Evolutionary conservation across 2,888 invertebrate genomes (phyloP).

Genomic region (Labia minor): DNA sequence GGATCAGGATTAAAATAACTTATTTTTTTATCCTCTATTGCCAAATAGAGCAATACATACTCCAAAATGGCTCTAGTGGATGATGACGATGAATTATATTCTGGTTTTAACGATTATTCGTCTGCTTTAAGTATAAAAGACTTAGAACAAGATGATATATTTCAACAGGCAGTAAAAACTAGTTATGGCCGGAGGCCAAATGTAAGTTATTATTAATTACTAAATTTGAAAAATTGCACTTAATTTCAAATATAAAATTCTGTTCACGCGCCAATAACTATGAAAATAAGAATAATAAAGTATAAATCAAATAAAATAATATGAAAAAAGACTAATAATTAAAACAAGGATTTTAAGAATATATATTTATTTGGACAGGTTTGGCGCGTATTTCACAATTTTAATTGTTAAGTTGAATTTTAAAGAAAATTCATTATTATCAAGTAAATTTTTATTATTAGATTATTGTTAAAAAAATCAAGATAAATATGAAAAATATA

Average conservation of each 20-base stretch:
- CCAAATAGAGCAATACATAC: not conserved
- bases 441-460: too few species aligned
- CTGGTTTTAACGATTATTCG: conserved; percentile 56
- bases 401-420: too few species aligned
- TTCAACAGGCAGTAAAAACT: conserved; percentile 65
- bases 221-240: not conserved
- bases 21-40: not conserved
- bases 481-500: too few species aligned
- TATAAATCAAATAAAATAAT: not conserved
- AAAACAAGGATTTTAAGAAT: too few species aligned
- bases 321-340: not conserved
- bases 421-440: too few species aligned
- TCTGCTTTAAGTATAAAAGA: conserved; percentile 55
- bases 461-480: too few species aligned
- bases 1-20: not conserved
- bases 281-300: too few species aligned
- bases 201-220: conserved; percentile 38
- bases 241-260: too few species aligned
- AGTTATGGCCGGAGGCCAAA: conserved; percentile 60
- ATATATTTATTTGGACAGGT: too few species aligned
- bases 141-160: conserved; percentile 57
- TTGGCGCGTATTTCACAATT: too few species aligned
- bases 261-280: too few species aligned
- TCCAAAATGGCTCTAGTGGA: conserved; percentile 30
- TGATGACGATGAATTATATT: conserved; percentile 51